Evolutionary conservation across 2,797 vertebrate species (phyloP).

Genomic region (Chlorospingus flavigularis): DNA sequence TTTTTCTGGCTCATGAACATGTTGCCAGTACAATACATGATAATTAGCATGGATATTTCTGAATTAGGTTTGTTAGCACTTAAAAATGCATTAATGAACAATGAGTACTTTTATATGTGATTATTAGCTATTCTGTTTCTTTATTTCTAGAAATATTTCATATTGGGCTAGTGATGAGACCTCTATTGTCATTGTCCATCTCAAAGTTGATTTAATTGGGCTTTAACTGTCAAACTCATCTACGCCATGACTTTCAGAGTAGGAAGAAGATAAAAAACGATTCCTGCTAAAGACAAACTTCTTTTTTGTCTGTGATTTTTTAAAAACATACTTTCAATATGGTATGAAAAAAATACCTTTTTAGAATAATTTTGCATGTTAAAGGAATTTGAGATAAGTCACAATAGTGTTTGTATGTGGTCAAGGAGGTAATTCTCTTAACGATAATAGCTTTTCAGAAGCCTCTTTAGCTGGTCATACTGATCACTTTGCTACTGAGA

Average conservation of each 20-base stretch:
- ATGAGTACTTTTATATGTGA: background rate
- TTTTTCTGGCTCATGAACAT: rapidly evolving
- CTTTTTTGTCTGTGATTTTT: background rate
- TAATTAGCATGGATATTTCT: background rate
- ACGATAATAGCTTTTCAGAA: background rate
- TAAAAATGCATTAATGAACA: background rate
- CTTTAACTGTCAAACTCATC: background rate
- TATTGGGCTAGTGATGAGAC: background rate
- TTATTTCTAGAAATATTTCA: background rate
- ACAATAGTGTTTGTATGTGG: background rate
- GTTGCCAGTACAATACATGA: background rate
- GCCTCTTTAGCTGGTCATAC: background rate
- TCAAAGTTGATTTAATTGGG: background rate
- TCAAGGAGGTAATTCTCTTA: background rate
- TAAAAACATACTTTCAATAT: background rate
- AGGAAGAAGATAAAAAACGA: background rate
- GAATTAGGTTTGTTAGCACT: background rate
- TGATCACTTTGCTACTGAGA: background rate
- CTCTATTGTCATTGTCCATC: background rate
- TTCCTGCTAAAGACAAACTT: background rate
- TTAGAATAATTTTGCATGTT: background rate
- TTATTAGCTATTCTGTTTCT: background rate
- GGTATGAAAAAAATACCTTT: background rate
- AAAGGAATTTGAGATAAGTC: background rate
- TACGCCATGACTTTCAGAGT: background rate